Percentiles rank a stretch among this genome's conserved stretches.
These are phyloP conservation scores for Epizoanthus rinbou DNA, from an alignment of 92 coral and sea anemone genomes.

Conservation along the genomic window DNA sequence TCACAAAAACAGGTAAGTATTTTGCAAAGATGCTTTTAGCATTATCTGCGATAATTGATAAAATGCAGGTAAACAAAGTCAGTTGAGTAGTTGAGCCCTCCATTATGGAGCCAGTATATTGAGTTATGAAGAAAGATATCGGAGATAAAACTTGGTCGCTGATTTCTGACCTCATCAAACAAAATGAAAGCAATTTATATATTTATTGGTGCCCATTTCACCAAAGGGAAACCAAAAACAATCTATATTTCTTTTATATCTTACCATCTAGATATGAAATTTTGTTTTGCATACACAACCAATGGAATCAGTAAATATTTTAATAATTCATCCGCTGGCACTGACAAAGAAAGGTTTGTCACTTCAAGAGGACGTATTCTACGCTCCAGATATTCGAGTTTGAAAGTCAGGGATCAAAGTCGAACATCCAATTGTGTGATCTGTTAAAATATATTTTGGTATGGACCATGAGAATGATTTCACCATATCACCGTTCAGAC, in stretches of 20 bases:
- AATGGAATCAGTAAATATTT: constrained; percentile 3
- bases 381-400: background rate
- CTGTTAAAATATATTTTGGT: background rate
- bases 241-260: constrained; percentile 9
- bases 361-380: background rate
- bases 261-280: background rate
- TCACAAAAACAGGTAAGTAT: too few species aligned
- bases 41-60: background rate
- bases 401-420: background rate
- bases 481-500: background rate
- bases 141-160: background rate
- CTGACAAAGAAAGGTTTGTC: background rate
- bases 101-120: constrained; percentile 1
- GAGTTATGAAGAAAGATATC: background rate
- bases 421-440: background rate
- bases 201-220: constrained; percentile 4
- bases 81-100: background rate
- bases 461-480: background rate
- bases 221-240: constrained; percentile 10
- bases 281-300: constrained; percentile 13
- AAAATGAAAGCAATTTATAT: background rate
- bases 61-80: constrained; percentile 13
- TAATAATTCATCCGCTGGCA: constrained; percentile 21
- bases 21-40: too few species aligned
- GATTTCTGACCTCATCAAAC: constrained; percentile 17